Evolutionary conservation across 2,888 invertebrate genomes (phyloP).

Genomic region (Cynaeus angustus): DNA sequence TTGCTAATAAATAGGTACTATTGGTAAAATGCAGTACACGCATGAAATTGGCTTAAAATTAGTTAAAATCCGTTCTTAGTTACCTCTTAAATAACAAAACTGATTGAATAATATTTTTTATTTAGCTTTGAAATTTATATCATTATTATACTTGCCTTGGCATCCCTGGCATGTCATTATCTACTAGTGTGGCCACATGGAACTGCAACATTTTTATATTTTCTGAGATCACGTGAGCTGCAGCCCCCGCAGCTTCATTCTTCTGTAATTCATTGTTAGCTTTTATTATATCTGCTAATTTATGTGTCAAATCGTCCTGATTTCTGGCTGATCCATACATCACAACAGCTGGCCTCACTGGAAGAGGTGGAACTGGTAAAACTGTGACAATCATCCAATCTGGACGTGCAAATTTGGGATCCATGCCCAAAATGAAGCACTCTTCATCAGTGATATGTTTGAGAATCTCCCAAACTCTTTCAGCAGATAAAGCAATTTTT

Average conservation of each 20-base stretch:
- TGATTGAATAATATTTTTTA: too few species aligned
- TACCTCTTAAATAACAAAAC: too few species aligned
- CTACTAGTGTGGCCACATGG: conserved; percentile 97
- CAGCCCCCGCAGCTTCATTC: conserved; percentile 97
- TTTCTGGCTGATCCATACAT: conserved; percentile 99
- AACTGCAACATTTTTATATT: conserved; percentile 99
- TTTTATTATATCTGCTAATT: conserved; percentile 98
- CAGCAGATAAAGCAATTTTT: conserved; percentile 94
- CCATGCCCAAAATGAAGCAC: conserved; percentile 95
- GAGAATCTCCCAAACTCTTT: conserved; percentile 97
- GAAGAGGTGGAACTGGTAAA: conserved; percentile 96
- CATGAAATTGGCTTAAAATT: too few species aligned
- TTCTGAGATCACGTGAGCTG: conserved; percentile 97
- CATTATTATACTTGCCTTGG: conserved; percentile 79
- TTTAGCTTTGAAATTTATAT: too few species aligned
- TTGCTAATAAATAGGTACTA: too few species aligned
- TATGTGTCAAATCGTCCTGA: conserved; percentile 99
- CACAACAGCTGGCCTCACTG: conserved; percentile 97
- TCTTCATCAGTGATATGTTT: conserved; percentile 98
- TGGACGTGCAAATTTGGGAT: conserved; percentile 96
- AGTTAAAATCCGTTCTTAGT: too few species aligned
- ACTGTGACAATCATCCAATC: conserved; percentile 99
- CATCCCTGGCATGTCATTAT: conserved; percentile 99
- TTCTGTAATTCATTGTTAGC: conserved; percentile 95
- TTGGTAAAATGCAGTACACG: too few species aligned